Conservation (phyloP, 2,113 vertebrate species). For the Chiloscyllium plagiosum region DNA sequence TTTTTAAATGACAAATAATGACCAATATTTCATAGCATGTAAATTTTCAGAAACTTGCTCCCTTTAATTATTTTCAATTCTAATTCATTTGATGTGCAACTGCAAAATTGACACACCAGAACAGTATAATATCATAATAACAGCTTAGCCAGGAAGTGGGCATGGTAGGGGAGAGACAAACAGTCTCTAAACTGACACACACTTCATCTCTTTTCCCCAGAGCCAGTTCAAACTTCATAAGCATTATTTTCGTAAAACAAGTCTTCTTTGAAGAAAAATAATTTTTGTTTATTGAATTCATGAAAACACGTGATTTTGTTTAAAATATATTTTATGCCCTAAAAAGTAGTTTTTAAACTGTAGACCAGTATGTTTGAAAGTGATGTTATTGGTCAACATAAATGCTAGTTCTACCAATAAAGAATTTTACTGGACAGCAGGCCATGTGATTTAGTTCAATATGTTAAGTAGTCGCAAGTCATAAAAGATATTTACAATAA, state of each 20-base stretch:
- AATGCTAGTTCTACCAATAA: neutral
- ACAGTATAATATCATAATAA: constrained; percentile 28
- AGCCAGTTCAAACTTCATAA: constrained; percentile 15
- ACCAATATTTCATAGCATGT: neutral
- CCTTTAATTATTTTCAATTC: neutral
- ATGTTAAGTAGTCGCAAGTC: neutral
- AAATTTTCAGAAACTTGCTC: neutral
- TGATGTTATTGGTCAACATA: neutral
- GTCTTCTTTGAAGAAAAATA: constrained; percentile 9
- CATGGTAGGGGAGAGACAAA: constrained; percentile 30
- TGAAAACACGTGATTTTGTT: constrained; percentile 1
- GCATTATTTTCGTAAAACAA: neutral
- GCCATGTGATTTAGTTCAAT: neutral
- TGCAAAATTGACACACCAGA: neutral
- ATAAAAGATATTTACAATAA: neutral
- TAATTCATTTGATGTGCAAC: neutral
- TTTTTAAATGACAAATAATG: neutral
- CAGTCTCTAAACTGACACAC: constrained; percentile 3
- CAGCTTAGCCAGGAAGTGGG: constrained; percentile 23
- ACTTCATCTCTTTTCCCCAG: neutral
- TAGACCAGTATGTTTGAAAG: neutral
- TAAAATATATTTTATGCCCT: neutral
- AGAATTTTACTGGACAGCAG: neutral
- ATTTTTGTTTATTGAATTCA: neutral
- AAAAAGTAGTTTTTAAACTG: neutral